phyloP scores from a whole-genome alignment of 1,140 invertebrate species.

The Sycobia sp. region DNA sequence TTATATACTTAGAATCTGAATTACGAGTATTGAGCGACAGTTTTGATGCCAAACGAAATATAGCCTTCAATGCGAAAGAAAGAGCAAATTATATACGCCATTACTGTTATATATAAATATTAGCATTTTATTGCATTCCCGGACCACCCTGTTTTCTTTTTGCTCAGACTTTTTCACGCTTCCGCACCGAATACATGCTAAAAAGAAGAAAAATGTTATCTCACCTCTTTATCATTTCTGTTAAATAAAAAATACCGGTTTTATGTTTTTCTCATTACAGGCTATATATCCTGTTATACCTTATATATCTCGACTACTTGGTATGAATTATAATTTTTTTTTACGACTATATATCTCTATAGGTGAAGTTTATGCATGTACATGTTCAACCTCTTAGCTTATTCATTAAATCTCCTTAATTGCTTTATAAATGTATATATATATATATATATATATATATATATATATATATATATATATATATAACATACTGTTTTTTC shows the following conservation, averaged over 20 bases:
- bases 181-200: constrained; percentile 12
- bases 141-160: constrained; percentile 54
- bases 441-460: too few relatives aligned
- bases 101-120: constrained; percentile 1
- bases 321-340: constrained; percentile 25
- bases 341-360: constrained; percentile 15
- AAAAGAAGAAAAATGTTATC: constrained; percentile 36
- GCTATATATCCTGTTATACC: constrained; percentile 4
- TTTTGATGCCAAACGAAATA: constrained; percentile 31
- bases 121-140: constrained; percentile 42
- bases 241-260: constrained; percentile 34
- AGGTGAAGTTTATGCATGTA: constrained; percentile 10
- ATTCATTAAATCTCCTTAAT: too few relatives aligned
- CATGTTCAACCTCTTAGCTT: constrained; percentile 1
- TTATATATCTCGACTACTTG: constrained; percentile 30
- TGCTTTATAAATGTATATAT: too few relatives aligned
- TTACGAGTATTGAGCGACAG: constrained; percentile 24
- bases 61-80: constrained; percentile 7
- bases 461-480: background rate
- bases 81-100: constrained; percentile 10
- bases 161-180: constrained; percentile 12
- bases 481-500: constrained; percentile 2
- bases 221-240: constrained; percentile 11
- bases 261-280: too few relatives aligned
- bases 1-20: constrained; percentile 9